phyloP scores from a whole-genome alignment of 92 coral and sea anemone species.

The Phenganax stokvisi region DNA sequence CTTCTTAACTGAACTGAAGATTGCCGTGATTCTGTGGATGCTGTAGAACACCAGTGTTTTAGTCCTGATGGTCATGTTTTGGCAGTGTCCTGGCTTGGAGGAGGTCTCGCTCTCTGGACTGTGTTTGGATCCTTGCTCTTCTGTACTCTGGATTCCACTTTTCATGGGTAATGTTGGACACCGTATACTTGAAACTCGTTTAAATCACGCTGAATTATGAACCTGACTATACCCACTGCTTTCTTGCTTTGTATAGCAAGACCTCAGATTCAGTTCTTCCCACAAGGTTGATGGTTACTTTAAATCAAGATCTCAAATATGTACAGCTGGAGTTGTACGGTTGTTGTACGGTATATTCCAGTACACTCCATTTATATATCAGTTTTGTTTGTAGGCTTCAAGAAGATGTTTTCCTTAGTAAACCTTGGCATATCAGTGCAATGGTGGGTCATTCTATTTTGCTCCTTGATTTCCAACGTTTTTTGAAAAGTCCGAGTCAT shows the following conservation, averaged over 20 bases:
- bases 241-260: too few relatives aligned
- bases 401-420: slow-evolving; percentile 70
- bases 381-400: slow-evolving; percentile 62
- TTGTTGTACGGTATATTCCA: neutral
- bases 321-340: neutral
- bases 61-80: slow-evolving; percentile 97
- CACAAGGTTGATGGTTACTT: neutral
- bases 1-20: neutral
- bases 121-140: slow-evolving; percentile 94
- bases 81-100: slow-evolving; percentile 99
- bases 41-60: slow-evolving; percentile 90
- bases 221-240: neutral
- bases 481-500: too few relatives aligned
- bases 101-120: slow-evolving; percentile 97
- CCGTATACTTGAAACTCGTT: neutral
- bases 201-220: neutral
- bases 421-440: slow-evolving; percentile 88
- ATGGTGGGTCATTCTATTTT: slow-evolving; percentile 49
- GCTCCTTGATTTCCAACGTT: neutral
- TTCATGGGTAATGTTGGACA: slow-evolving; percentile 59
- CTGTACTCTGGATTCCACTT: slow-evolving; percentile 88
- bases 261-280: neutral
- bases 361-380: neutral
- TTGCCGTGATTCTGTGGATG: slow-evolving; percentile 46
- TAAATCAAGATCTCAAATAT: neutral